phyloP scores from a whole-genome alignment of 1,140 invertebrate species.

The Bemisia tabaci region DNA sequence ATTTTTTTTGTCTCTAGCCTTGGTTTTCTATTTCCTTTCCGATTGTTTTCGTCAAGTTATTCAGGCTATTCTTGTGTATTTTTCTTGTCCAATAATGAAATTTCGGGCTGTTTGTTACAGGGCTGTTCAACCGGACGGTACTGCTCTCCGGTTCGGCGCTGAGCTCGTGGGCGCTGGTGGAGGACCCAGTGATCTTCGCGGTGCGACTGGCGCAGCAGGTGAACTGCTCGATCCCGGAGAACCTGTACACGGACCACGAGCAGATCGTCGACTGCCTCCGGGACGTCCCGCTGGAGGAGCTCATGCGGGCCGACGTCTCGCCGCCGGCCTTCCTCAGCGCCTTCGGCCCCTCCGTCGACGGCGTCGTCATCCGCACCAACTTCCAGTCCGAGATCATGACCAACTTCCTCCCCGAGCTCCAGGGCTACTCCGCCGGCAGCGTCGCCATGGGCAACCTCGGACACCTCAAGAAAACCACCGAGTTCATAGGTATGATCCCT shows the following conservation, averaged over 20 bases:
- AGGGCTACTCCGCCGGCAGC: slow-evolving; percentile 18
- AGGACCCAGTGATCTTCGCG: slow-evolving; percentile 76
- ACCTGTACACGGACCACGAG: slow-evolving; percentile 61
- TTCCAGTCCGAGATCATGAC: slow-evolving; percentile 53
- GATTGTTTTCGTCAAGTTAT: too few relatives aligned
- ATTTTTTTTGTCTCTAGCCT: too few relatives aligned
- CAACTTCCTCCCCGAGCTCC: slow-evolving; percentile 23
- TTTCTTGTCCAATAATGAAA: too few relatives aligned
- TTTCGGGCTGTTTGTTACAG: slow-evolving; percentile 37
- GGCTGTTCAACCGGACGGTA: slow-evolving; percentile 69
- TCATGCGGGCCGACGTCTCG: slow-evolving; percentile 62
- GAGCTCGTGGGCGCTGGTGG: slow-evolving; percentile 84
- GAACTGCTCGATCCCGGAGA: slow-evolving; percentile 72
- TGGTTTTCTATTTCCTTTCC: too few relatives aligned
- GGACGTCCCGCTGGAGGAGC: slow-evolving; percentile 55
- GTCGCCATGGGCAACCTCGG: background rate
- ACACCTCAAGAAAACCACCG: background rate
- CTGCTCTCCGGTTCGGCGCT: slow-evolving; percentile 82
- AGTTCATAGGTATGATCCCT: too few relatives aligned
- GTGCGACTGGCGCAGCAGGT: slow-evolving; percentile 65
- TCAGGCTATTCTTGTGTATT: too few relatives aligned
- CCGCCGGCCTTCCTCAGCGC: slow-evolving; percentile 70
- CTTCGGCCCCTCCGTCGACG: slow-evolving; percentile 74
- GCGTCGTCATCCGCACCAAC: slow-evolving; percentile 68
- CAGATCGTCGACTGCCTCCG: slow-evolving; percentile 66